These are phyloP conservation scores for Coelopa frigida DNA, from an alignment of 1,140 invertebrate species.

Conservation along the genomic window DNA sequence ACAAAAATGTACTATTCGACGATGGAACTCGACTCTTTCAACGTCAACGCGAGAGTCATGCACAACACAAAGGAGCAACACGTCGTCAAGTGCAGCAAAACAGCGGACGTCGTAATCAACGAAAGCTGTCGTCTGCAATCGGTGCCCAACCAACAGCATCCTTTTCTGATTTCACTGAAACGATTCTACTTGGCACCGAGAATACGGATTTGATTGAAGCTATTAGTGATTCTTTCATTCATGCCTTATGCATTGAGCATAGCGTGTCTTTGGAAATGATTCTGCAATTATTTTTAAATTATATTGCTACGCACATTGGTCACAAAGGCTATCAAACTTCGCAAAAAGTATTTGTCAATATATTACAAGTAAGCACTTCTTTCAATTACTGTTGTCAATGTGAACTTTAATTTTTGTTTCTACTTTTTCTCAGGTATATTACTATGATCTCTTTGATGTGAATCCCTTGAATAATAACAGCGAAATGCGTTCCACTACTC, in stretches of 20 bases:
- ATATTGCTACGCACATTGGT: slow-evolving; percentile 39
- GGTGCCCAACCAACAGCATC: slow-evolving; percentile 24
- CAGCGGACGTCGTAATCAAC: neutral
- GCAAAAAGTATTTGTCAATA: slow-evolving; percentile 38
- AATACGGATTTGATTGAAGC: slow-evolving; percentile 35
- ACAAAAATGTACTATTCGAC: slow-evolving; percentile 40
- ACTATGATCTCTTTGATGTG: slow-evolving; percentile 37
- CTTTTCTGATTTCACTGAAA: slow-evolving; percentile 40
- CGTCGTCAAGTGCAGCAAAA: neutral
- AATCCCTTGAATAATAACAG: slow-evolving; percentile 28
- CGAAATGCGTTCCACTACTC: slow-evolving; percentile 28
- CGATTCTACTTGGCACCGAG: slow-evolving; percentile 35
- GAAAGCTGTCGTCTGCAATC: neutral
- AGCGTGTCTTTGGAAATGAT: slow-evolving; percentile 33
- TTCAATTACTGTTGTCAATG: neutral
- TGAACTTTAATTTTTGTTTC: slow-evolving; percentile 1
- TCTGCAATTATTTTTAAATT: slow-evolving; percentile 38
- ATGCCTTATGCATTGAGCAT: slow-evolving; percentile 36
- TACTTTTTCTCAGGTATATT: slow-evolving; percentile 22
- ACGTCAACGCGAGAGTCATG: slow-evolving; percentile 21
- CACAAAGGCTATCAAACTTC: slow-evolving; percentile 42
- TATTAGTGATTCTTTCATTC: slow-evolving; percentile 40
- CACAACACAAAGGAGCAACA: slow-evolving; percentile 6
- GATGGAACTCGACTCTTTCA: slow-evolving; percentile 36
- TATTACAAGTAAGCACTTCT: slow-evolving; percentile 23